Evolutionary conservation across 2,797 vertebrate genomes (phyloP).

Genomic region (Spheniscus humboldti): DNA sequence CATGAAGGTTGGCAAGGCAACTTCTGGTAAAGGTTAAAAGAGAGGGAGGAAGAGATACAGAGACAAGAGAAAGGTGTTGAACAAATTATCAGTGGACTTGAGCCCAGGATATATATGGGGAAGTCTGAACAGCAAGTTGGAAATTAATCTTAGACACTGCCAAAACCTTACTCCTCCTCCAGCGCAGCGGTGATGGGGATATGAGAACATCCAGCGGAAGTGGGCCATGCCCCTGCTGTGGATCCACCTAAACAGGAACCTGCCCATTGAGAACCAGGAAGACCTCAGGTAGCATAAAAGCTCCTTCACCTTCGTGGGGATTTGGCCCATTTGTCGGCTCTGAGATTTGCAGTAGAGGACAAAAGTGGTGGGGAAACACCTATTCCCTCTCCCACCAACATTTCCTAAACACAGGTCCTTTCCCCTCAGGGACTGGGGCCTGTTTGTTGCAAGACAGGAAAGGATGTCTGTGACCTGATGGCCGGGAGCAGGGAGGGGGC

Average conservation of each 20-base stretch:
- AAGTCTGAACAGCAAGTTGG: background rate
- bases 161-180: background rate
- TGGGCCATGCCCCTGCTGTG: background rate
- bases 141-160: background rate
- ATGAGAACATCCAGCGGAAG: background rate
- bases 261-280: background rate
- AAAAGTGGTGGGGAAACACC: background rate
- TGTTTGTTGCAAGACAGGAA: background rate
- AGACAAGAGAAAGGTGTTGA: background rate
- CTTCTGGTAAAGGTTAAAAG: background rate
- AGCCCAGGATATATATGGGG: background rate
- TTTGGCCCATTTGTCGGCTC: background rate
- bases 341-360: background rate
- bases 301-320: background rate
- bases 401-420: background rate
- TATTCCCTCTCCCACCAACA: fast-evolving
- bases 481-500: background rate
- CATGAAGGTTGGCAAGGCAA: background rate
- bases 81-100: background rate
- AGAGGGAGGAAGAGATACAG: background rate
- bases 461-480: background rate
- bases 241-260: background rate
- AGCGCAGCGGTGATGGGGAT: background rate
- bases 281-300: background rate
- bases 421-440: background rate